phyloP scores from a whole-genome alignment of 2,888 invertebrate species.

The Thysanoteuthis rhombus region DNA sequence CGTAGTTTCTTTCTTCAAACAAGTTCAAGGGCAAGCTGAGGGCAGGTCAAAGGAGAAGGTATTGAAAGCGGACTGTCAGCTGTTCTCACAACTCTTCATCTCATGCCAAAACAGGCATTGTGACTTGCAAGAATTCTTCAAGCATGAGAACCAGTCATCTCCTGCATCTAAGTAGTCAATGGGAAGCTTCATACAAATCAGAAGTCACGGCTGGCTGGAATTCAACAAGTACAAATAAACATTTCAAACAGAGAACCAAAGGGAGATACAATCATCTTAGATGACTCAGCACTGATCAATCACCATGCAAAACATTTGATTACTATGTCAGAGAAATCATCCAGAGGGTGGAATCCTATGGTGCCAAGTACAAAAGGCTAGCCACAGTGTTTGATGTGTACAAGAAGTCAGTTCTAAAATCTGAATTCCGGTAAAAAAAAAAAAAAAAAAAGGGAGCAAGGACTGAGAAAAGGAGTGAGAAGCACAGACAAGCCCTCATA shows the following conservation, averaged over 20 bases:
- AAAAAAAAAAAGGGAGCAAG: constrained; percentile 32
- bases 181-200: constrained; percentile 35
- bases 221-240: constrained; percentile 32
- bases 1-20: no score
- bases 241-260: constrained; percentile 28
- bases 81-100: constrained; percentile 38
- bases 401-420: constrained; percentile 19
- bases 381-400: constrained; percentile 35
- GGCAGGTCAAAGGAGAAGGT: neutral
- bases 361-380: constrained; percentile 30
- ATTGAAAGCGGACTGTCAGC: constrained; percentile 35
- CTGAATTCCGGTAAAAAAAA: no score
- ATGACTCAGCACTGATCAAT: constrained; percentile 38
- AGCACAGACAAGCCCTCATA: constrained; percentile 28
- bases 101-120: constrained; percentile 39
- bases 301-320: constrained; percentile 36
- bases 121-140: constrained; percentile 38
- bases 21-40: no score
- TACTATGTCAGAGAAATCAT: constrained; percentile 33
- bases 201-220: constrained; percentile 32
- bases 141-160: constrained; percentile 34
- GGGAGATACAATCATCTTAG: constrained; percentile 36
- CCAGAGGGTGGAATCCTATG: constrained; percentile 33
- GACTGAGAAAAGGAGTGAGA: constrained; percentile 35
- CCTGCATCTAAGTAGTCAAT: constrained; percentile 34